Evolutionary conservation across 2,888 invertebrate species (phyloP).

Genomic region (Hyposoter dolosus): DNA sequence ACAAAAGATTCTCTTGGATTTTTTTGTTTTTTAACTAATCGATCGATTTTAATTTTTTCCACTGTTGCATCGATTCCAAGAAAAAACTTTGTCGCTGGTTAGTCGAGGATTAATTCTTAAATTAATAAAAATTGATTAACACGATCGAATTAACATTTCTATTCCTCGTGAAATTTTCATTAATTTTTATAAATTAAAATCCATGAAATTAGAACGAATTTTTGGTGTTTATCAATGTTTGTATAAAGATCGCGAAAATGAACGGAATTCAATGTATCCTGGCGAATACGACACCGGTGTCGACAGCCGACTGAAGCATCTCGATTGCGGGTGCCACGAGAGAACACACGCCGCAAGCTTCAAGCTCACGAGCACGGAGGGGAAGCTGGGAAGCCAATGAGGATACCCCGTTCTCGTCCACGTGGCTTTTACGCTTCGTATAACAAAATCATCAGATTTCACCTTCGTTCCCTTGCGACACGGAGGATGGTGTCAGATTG

Average conservation of each 20-base stretch:
- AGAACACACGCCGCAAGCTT: conserved; percentile 73
- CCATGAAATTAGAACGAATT: background rate
- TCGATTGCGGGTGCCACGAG: conserved; percentile 66
- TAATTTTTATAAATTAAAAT: background rate
- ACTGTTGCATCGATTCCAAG: background rate
- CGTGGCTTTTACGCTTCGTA: conserved; percentile 69
- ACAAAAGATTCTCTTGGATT: background rate
- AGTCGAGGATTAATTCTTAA: too few species aligned
- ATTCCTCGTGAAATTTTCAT: background rate
- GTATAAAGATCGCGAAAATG: background rate
- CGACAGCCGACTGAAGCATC: conserved; percentile 71
- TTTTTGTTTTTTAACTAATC: background rate
- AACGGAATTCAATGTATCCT: conserved; percentile 47
- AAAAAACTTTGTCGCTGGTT: too few species aligned
- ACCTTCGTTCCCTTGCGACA: background rate
- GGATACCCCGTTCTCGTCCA: conserved; percentile 68
- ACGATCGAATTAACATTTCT: background rate
- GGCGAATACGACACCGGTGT: conserved; percentile 69
- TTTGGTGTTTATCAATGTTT: background rate
- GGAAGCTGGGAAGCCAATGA: conserved; percentile 70
- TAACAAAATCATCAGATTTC: conserved; percentile 15
- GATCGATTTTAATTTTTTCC: background rate
- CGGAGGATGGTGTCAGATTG: background rate
- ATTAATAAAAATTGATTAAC: background rate
- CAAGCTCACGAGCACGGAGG: conserved; percentile 67